Base-by-base conservation (phyloP, 2,888 invertebrate genomes). In the Dermolepida albohirtum region DNA sequence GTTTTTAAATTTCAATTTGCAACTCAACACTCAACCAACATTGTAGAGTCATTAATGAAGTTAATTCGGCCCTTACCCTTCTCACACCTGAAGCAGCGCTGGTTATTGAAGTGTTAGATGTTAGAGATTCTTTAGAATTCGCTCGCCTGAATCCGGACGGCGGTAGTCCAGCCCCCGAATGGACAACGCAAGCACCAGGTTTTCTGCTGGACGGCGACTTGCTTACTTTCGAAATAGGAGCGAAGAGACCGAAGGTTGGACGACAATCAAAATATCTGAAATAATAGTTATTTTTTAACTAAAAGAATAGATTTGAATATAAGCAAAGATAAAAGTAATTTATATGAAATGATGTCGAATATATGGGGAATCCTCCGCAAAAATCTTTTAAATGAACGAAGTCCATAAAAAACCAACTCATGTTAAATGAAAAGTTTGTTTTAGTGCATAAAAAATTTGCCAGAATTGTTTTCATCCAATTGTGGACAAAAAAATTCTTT, bases 201-300 rank as follows among this genome's bases (percentile, higher is more conserved):
- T 88, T 88, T 76, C 89, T 86, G 82, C 87, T 91, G 63, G 92
- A 91, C 34, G 95, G 95, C 51, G 95, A 94, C 71, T 92, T 89
- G 76, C 92, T 91, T 72, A 98, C 94, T 86, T 98, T 98, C 78
- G 92, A 89, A 67, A 93, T 86, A 1, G 97, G 97, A 22, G 97
- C 96, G 85, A 98, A 98, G 70, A 98, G 87, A 1, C 98, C 98
- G 84, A 92, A 94, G 79, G 93, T 92, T 43, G 94, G 92, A 72
- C 90, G 88, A 83, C 98, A 98, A 74, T 93, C 92, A 85, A 98
- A 98, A 86, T 98, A 98, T 85, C 97, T 95, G n/a, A n/a, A n/a
- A 34, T 34, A 11, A 59, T 44, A 22, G 7, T 59, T 27, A 44
- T 59, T 41, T n/a, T n/a, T n/a, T n/a, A n/a, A n/a, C n/a, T n/a